Conservation (phyloP, 2,888 invertebrate genomes). For the Mythimna lalbum region DNA sequence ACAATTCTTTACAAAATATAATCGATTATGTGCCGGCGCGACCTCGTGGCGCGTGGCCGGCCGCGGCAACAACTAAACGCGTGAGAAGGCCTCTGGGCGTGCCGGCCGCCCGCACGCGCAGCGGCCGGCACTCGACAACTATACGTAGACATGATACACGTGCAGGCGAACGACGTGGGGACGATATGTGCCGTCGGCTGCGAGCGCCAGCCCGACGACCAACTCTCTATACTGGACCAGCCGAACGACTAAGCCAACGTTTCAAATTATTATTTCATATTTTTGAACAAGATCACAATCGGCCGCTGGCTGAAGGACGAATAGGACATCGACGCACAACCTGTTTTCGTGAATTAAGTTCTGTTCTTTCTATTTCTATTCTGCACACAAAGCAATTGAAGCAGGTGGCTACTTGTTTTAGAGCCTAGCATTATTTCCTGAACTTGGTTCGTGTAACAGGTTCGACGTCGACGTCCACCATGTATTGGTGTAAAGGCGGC, state of each 20-base stretch:
- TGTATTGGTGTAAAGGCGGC: not conserved
- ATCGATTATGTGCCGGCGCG: constrained; percentile 76
- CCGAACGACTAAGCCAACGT: not conserved
- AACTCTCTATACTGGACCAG: not conserved
- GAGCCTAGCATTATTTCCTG: not conserved
- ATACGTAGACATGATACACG: constrained; percentile 59
- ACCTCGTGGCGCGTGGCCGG: constrained; percentile 35
- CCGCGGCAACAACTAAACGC: constrained; percentile 75
- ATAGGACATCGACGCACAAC: not conserved
- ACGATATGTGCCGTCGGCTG: constrained; percentile 34
- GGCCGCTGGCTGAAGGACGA: not conserved
- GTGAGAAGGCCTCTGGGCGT: constrained; percentile 82
- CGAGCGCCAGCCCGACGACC: constrained; percentile 11
- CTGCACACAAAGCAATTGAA: not conserved
- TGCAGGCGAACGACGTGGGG: constrained; percentile 59
- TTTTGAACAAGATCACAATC: not conserved
- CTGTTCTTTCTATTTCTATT: not conserved
- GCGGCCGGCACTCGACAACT: constrained; percentile 54
- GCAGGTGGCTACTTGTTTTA: not conserved
- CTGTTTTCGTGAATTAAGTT: not conserved
- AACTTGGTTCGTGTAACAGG: not conserved
- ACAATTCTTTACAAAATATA: constrained; percentile 89
- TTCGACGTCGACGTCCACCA: not conserved
- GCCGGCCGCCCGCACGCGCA: constrained; percentile 20
- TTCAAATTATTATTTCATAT: not conserved